Evolutionary conservation across 2,797 vertebrate species (phyloP), one percentile per base, ranked within the genome.

Genomic region (Alca torda): DNA sequence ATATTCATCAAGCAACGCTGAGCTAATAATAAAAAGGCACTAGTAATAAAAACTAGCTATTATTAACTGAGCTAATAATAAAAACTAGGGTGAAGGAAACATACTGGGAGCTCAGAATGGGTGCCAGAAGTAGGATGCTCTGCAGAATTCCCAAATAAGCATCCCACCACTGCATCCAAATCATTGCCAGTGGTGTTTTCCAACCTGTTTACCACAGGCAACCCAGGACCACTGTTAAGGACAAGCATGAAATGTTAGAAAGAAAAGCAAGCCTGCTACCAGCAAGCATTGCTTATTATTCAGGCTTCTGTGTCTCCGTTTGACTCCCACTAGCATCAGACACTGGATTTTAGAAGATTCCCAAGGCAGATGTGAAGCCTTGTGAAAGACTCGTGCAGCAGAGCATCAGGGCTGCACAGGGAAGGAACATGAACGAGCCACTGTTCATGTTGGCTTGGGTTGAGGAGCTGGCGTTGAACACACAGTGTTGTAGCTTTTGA

Each of bases 21-120:
- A 74, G 77, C 30, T 67, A 88, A 69, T 35, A 81, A 90, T 37
- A 86, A 80, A 81, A 65, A 78, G 45, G n/a, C 73, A 53, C 73
- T 94, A 93, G 68, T 83, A 93, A 93, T 93, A 93, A 78, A 78
- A 56, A 43, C 12, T 21, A 70, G 28, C 60, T 94, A 90, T 85
- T 88, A 94, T 83, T 91, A 91, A 61, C 39, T 73, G 59, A 77
- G 83, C 69, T 84, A 89, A 77, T 83, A 89, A 94, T 48, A 69
- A 77, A 81, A 92, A n/a, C n/a, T 5, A 54, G 75, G 60, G 69
- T 93, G 78, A 94, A 93, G 24, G 48, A 93, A 95, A 72, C 41
- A 20, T 18, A 61, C 61, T 30, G 30, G 46, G 48, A 37, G 23
- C 65, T 67, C 65, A 56, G n/a, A 80, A 79, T 2, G 63, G 48